phyloP scores from a whole-genome alignment of 2,113 vertebrate species.

The Gasterosteus nipponicus region DNA sequence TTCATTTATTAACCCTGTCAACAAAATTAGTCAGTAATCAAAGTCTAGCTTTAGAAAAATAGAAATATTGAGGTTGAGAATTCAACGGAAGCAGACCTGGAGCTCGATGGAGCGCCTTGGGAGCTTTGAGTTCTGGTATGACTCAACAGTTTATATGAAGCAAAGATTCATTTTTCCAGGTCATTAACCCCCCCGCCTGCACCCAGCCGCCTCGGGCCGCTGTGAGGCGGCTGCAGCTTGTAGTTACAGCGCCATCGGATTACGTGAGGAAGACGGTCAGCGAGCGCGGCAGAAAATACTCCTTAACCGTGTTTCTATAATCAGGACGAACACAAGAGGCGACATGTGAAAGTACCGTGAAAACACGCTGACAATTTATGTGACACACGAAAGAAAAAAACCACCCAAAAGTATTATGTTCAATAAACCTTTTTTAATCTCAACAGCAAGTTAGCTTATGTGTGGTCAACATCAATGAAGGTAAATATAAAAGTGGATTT shows the following conservation, averaged over 20 bases:
- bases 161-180: slow-evolving; percentile 58
- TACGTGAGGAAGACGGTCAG: not conserved
- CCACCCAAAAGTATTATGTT: slow-evolving; percentile 48
- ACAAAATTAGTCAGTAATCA: not conserved
- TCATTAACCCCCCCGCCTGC: slow-evolving; percentile 44
- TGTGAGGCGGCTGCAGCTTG: slow-evolving; percentile 34
- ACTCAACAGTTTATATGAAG: slow-evolving; percentile 56
- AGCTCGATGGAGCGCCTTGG: not conserved
- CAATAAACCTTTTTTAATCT: slow-evolving; percentile 85
- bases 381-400: slow-evolving; percentile 10
- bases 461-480: slow-evolving; percentile 84
- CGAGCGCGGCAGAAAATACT: slow-evolving; percentile 7
- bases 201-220: slow-evolving; percentile 4
- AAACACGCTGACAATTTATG: not conserved
- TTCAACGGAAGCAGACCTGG: slow-evolving; percentile 3
- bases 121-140: slow-evolving; percentile 38
- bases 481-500: slow-evolving; percentile 80
- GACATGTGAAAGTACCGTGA: not conserved
- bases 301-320: not conserved
- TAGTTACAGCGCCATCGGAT: slow-evolving; percentile 38
- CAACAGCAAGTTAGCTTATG: slow-evolving; percentile 88
- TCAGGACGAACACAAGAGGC: not conserved
- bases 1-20: not conserved
- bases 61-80: slow-evolving; percentile 3
- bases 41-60: not conserved